A percentile compares a stretch with the other conserved stretches of the same genome.
phyloP scores from a whole-genome alignment of 2,797 vertebrate genomes.

The Sebastolobus alascanus region DNA sequence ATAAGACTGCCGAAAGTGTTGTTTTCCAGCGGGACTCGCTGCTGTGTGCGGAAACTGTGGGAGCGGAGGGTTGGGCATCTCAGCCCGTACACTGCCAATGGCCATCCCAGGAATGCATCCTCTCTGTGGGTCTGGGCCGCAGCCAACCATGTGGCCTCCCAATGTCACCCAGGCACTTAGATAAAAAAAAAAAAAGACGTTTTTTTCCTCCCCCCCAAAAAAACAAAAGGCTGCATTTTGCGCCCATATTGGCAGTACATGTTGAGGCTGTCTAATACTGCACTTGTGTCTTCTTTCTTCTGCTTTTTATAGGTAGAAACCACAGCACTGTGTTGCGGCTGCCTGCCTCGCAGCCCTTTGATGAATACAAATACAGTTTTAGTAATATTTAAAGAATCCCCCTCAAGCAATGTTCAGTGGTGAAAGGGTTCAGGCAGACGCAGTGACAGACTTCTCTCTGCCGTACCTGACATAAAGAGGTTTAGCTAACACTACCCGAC shows the following conservation, averaged over 20 bases:
- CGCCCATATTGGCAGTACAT: conserved; percentile 58
- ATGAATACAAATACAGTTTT: conserved; percentile 75
- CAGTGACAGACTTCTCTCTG: conserved; percentile 78
- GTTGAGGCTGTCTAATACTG: conserved; percentile 63
- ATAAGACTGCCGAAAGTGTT: conserved; percentile 69
- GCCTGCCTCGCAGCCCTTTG: conserved; percentile 65
- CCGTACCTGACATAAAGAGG: conserved; percentile 79
- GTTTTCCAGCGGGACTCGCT: conserved; percentile 65
- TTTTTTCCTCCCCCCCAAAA: conserved; percentile 6
- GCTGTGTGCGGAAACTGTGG: conserved; percentile 72
- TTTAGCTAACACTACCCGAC: conserved; percentile 81
- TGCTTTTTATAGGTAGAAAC: conserved; percentile 68
- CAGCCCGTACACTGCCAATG: conserved; percentile 61
- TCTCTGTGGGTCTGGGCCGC: conserved; percentile 73
- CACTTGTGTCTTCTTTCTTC: conserved; percentile 50
- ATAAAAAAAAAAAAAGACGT: conserved; percentile 2
- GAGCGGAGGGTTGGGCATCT: conserved; percentile 71
- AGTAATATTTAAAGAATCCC: conserved; percentile 76
- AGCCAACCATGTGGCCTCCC: conserved; percentile 82
- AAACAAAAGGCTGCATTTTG: conserved; percentile 71
- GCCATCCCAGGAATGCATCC: conserved; percentile 80
- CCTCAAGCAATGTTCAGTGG: conserved; percentile 60
- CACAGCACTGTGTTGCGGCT: conserved; percentile 35
- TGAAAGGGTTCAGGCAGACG: conserved; percentile 69
- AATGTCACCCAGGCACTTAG: conserved; percentile 68